These are phyloP conservation scores for Thyatira batis DNA, from an alignment of 2,888 invertebrate genomes.

Conservation along the genomic window DNA sequence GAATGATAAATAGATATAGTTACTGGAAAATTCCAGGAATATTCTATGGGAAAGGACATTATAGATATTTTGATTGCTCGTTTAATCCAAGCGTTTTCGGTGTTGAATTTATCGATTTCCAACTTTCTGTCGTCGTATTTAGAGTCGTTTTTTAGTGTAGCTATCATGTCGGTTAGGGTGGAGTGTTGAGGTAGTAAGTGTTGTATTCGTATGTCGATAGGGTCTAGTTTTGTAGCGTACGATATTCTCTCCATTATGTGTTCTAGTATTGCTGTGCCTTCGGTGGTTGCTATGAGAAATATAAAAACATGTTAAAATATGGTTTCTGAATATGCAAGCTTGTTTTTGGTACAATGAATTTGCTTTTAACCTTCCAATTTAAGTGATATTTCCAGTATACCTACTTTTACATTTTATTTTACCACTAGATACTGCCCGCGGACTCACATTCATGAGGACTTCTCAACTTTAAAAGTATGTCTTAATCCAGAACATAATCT, in stretches of 20 bases:
- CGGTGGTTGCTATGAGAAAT: constrained; percentile 71
- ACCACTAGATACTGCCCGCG: too few species aligned
- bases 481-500: too few species aligned
- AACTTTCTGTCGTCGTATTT: constrained; percentile 78
- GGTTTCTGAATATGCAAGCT: too few species aligned
- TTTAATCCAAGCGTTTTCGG: constrained; percentile 89
- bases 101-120: constrained; percentile 81
- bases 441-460: too few species aligned
- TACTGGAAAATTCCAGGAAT: constrained; percentile 79
- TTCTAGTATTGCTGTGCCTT: constrained; percentile 82
- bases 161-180: constrained; percentile 73
- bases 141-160: constrained; percentile 80
- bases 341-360: too few species aligned
- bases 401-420: too few species aligned
- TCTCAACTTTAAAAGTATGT: too few species aligned
- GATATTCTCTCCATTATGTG: constrained; percentile 87
- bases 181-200: constrained; percentile 70
- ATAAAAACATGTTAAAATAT: too few species aligned
- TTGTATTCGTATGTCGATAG: constrained; percentile 78
- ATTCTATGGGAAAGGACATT: constrained; percentile 83
- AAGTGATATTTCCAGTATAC: too few species aligned
- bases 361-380: too few species aligned
- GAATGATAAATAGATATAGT: constrained; percentile 85
- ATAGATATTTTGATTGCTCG: constrained; percentile 84
- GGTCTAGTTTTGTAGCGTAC: constrained; percentile 76